Base-by-base conservation (phyloP, 2,888 invertebrate genomes). In the Antitype chi region DNA sequence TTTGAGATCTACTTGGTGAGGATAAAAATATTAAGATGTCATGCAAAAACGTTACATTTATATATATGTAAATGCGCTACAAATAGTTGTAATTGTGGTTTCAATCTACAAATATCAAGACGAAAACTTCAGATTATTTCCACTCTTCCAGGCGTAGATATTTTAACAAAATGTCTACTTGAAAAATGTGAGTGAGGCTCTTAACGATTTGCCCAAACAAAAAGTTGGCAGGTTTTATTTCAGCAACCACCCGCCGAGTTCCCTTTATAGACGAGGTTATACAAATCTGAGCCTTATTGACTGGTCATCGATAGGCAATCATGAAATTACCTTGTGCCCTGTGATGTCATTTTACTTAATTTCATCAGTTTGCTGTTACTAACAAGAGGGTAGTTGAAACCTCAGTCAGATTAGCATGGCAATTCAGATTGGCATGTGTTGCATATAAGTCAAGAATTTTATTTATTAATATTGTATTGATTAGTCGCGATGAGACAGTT, bases 261-360 rank as follows among this genome's bases (percentile, higher is more conserved):
- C 64, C 23, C 15, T 32, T 15, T 47, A 60, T 17, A 55, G 43
- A 28, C 25, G 49, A 15, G 15, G 38, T 28, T 28, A 77, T 38
- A 80, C 62, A 66, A 80, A 77, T 75, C 76, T 69, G 38, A 53
- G 28, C n/a, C 43, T 67, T 63, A 80, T 76, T 74, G 20, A 70
- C 66, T 38, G 63, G 25, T 71, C 53, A 78, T 78, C 68, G 74
- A 80, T 69, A 76, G 69, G 13, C 25, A 59, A 60, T 62, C 63
- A 76, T 69, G 32, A 70, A 43, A 70, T 76, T 59, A 67, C 69
- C 72, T 85, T 80, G 63, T 28, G 74, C 68, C 59, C 59, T 71
- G 64, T 64, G 73, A 76, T 63, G 32, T 75, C 62, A 69, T 72
- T 72, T 70, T 23, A 49, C 53, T 77, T 15, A 38, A 74, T 78